phyloP scores from a whole-genome alignment of 2,888 invertebrate species.

The Macrophya annulata region DNA sequence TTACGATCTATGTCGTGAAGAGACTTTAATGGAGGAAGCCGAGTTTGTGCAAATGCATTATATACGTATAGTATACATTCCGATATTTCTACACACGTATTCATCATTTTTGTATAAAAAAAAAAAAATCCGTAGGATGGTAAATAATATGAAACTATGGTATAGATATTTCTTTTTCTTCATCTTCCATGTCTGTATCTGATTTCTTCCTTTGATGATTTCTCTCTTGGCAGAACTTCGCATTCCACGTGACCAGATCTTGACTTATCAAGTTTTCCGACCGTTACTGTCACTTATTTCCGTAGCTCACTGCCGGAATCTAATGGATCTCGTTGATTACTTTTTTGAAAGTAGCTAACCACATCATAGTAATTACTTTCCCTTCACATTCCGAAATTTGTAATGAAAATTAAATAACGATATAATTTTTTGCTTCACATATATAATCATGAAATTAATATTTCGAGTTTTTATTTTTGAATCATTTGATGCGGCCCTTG shows the following conservation, averaged over 20 bases:
- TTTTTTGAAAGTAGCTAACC: neutral
- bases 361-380: neutral
- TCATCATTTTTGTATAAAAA: neutral
- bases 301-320: neutral
- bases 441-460: no score
- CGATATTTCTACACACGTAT: neutral
- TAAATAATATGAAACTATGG: conserved; percentile 14
- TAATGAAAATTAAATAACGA: no score
- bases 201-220: neutral
- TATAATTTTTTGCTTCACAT: no score
- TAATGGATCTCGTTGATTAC: neutral
- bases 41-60: conserved; percentile 39
- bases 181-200: neutral
- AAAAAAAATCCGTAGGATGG: neutral
- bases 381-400: neutral
- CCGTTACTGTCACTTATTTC: neutral
- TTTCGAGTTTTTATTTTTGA: neutral
- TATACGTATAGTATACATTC: neutral
- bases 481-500: neutral
- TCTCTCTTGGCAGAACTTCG: neutral
- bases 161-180: neutral
- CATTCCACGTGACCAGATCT: neutral
- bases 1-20: neutral
- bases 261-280: neutral
- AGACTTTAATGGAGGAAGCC: conserved; percentile 32